These are phyloP conservation scores for Drepana arcuata DNA, from an alignment of 1,140 invertebrate species.

Conservation along the genomic window DNA sequence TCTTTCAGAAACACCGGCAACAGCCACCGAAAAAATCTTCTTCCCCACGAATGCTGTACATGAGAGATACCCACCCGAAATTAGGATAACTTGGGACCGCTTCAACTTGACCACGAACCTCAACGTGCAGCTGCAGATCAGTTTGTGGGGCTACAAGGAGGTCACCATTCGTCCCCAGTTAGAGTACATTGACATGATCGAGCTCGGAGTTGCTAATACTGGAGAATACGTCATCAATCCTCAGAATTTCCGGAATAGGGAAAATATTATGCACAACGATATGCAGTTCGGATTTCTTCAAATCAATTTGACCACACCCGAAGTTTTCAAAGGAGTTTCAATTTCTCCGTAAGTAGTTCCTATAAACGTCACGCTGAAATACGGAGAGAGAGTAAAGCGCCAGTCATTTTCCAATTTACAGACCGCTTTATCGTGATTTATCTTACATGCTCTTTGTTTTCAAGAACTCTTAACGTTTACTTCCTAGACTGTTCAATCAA, in stretches of 20 bases:
- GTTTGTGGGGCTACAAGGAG: conserved; percentile 90
- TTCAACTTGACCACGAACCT: conserved; percentile 88
- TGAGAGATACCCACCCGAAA: conserved; percentile 78
- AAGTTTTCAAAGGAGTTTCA: conserved; percentile 77
- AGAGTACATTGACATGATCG: conserved; percentile 75
- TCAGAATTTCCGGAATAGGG: conserved; percentile 76
- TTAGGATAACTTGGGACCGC: conserved; percentile 86
- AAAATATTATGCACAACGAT: conserved; percentile 79
- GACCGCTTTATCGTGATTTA: too few species aligned
- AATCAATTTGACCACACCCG: conserved; percentile 89
- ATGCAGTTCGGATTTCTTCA: conserved; percentile 92
- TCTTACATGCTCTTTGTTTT: too few species aligned
- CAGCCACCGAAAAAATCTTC: conserved; percentile 87
- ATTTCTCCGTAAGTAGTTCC: conserved; percentile 89
- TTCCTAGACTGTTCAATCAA: too few species aligned
- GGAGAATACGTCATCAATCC: conserved; percentile 80
- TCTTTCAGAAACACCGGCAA: conserved; percentile 85
- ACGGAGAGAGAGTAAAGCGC: too few species aligned
- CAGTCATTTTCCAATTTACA: too few species aligned
- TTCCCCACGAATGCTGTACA: conserved; percentile 83
- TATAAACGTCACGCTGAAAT: too few species aligned
- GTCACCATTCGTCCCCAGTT: conserved; percentile 82
- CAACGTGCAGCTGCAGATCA: conserved; percentile 83
- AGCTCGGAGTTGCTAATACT: conserved; percentile 76
- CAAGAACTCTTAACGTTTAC: too few species aligned